Base-by-base conservation (phyloP, 2,113 vertebrate genomes). In the Macrotis lagotis region DNA sequence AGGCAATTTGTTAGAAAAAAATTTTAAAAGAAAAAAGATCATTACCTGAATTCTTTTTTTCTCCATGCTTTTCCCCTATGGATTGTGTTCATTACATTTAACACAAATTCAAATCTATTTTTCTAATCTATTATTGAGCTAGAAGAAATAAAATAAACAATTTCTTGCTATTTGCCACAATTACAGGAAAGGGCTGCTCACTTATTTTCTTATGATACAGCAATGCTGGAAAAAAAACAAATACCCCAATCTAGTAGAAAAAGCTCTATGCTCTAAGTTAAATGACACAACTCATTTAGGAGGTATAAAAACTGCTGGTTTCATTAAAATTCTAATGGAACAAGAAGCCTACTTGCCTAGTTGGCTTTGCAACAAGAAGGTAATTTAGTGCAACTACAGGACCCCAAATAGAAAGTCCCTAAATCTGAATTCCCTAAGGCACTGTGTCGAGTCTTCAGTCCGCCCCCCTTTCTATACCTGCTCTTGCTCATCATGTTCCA, bases 21-120 rank as follows among this genome's bases (percentile, higher is more conserved):
- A 25, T 90, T 51, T 48, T 91, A 92, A 94, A n/a, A 26, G 48
- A 14, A 44, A 90, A 89, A 91, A 25, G 28, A 44, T 74, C 44
- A 37, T 51, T 96, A 91, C 25, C 51, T 94, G 51, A 48, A 94
- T 93, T 92, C 37, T 91, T 90, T 91, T 49, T 47, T 53, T 74
- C 51, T 88, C 11, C 66, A 93, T 49, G 51, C 24, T 25, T 50
- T 93, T 66, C 14, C 51, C 10, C 26, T 66, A 16, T 52, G 93
- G 66, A 83, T 22, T 7, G 26, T 93, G 51, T 90, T 90, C 89
- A 94, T 91, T 95, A 44, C 48, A 91, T 74, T 66, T 96, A 9
- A 92, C 11, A 95, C 26, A 74, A 59, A 97, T 92, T 94, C 83
- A 92, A 55, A 93, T n/a, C 22, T 44, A 37, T 90, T 93, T 92